Evolutionary conservation across 2,113 vertebrate species (phyloP).

Genomic region (Scomber scombrus): DNA sequence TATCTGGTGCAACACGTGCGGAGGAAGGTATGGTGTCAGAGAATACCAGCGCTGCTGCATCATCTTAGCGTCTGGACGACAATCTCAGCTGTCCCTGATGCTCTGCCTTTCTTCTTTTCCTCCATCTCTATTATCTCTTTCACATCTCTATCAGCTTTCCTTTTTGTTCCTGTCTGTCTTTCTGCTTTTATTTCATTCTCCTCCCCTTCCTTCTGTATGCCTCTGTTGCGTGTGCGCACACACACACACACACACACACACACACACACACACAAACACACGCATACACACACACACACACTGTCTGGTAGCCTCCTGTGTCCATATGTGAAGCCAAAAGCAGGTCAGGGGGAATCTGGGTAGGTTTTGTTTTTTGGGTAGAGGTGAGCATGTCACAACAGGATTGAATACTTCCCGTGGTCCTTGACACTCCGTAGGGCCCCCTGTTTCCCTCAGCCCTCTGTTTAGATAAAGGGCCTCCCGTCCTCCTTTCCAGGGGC

Average conservation of each 20-base stretch:
- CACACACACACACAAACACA: background rate
- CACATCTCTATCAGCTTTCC: background rate
- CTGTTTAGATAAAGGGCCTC: slow-evolving; percentile 74
- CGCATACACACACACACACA: background rate
- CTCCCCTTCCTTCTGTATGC: background rate
- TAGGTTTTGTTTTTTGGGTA: slow-evolving; percentile 48
- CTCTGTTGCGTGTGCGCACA: background rate
- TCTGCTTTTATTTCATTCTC: background rate
- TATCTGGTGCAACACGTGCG: slow-evolving; percentile 70
- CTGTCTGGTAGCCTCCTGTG: slow-evolving; percentile 2
- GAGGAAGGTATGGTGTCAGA: slow-evolving; percentile 60
- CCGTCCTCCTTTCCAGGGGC: slow-evolving; percentile 47
- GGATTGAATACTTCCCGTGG: slow-evolving; percentile 79
- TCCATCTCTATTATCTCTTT: slow-evolving; percentile 3
- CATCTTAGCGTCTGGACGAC: slow-evolving; percentile 21
- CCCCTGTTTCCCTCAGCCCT: slow-evolving; percentile 40
- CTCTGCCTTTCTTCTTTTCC: slow-evolving; percentile 11
- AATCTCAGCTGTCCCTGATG: slow-evolving; percentile 29
- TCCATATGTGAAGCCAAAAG: slow-evolving; percentile 39
- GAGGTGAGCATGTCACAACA: slow-evolving; percentile 75
- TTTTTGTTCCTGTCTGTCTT: background rate
- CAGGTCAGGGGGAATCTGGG: slow-evolving; percentile 41
- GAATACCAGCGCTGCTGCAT: slow-evolving; percentile 59
- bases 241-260: background rate
- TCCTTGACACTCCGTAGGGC: slow-evolving; percentile 63